Evolutionary conservation across 2,113 vertebrate species (phyloP).

Genomic region (Motacilla tschutschensis): DNA sequence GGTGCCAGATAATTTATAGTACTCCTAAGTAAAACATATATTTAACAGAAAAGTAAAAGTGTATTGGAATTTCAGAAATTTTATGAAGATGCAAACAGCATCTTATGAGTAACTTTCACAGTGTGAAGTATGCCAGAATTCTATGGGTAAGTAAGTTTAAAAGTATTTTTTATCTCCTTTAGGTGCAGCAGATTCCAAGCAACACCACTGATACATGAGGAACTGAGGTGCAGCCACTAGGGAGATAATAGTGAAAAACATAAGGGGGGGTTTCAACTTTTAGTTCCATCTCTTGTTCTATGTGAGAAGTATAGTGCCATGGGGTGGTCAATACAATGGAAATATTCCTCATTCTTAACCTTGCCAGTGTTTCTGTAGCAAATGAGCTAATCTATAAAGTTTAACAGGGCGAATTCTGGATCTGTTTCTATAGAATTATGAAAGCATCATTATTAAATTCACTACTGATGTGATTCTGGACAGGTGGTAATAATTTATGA

Average conservation of each 20-base stretch:
- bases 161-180: background rate
- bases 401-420: background rate
- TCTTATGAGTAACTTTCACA: background rate
- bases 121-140: background rate
- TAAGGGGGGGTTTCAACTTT: background rate
- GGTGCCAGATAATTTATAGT: background rate
- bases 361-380: background rate
- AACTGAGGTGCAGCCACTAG: background rate
- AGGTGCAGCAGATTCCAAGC: background rate
- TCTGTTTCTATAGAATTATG: background rate
- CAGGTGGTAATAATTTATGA: background rate
- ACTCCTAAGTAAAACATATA: background rate
- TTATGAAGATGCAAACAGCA: background rate
- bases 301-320: background rate
- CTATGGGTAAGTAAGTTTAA: background rate
- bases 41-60: background rate
- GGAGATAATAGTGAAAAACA: background rate
- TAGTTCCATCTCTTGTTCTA: background rate
- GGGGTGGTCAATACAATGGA: background rate
- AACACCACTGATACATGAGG: rapidly evolving
- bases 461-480: background rate
- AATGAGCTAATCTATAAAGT: background rate
- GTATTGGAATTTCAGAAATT: background rate
- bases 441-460: background rate
- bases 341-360: background rate